A percentile compares a stretch with the other conserved stretches of the same genome.
Conservation (phyloP, 2,113 vertebrate species). For the Martes martes region DNA sequence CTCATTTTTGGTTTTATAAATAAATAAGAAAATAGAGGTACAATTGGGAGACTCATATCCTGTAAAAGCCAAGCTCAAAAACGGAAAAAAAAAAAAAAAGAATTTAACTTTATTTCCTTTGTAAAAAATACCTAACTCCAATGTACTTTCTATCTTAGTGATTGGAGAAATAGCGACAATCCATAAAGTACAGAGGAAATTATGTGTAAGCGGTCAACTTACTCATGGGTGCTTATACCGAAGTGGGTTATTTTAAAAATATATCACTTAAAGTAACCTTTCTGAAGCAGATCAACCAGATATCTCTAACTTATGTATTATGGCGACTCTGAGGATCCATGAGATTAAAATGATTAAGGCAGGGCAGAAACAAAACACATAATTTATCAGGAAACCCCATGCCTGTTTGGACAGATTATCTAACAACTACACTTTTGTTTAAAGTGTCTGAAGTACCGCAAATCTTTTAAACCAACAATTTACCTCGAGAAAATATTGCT, state of each 20-base stretch:
- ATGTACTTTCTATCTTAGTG: neutral
- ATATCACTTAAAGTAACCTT: neutral
- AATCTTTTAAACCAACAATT: constrained; percentile 76
- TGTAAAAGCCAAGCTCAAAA: constrained; percentile 43
- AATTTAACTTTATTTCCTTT: constrained; percentile 45
- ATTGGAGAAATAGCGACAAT: neutral
- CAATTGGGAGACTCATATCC: constrained; percentile 9
- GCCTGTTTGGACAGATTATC: constrained; percentile 64
- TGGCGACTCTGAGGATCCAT: constrained; percentile 33
- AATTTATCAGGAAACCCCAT: neutral
- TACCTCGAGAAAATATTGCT: constrained; percentile 75
- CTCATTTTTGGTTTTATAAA: constrained; percentile 61
- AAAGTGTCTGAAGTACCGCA: constrained; percentile 74
- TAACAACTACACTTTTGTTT: constrained; percentile 65
- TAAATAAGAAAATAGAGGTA: constrained; percentile 48
- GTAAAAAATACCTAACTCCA: constrained; percentile 9
- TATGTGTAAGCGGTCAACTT: neutral
- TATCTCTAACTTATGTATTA: neutral
- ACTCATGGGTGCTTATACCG: neutral
- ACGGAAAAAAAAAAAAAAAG: neutral
- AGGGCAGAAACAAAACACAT: neutral
- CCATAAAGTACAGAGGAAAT: neutral
- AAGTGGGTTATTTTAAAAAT: neutral
- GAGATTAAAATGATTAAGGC: neutral
- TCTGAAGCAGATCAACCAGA: neutral